A percentile compares a stretch with the other conserved stretches of the same genome.
Evolutionary conservation across 2,113 vertebrate species (phyloP).

Genomic region (Periophthalmus modestus): DNA sequence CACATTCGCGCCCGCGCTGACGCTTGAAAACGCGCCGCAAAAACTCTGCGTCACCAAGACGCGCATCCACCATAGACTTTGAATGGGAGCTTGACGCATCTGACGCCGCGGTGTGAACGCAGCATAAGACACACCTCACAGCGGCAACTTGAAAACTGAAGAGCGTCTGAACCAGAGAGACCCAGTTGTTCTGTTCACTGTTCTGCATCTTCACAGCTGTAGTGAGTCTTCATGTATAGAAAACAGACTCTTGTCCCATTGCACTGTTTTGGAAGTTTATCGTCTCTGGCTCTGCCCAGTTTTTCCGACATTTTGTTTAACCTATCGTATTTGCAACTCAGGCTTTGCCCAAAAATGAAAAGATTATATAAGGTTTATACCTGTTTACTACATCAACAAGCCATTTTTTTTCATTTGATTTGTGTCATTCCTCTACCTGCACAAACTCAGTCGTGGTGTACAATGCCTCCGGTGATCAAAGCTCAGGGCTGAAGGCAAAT

Average conservation of each 20-base stretch:
- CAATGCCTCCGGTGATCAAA: conserved; percentile 35
- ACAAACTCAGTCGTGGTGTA: neutral
- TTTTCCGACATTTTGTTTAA: neutral
- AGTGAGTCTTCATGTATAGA: neutral
- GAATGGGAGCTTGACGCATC: no score
- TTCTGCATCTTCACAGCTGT: neutral
- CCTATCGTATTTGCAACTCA: neutral
- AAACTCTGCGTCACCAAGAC: no score
- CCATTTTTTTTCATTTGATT: neutral
- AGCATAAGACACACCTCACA: neutral
- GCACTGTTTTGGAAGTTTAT: neutral
- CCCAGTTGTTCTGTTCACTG: neutral
- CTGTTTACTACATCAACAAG: neutral
- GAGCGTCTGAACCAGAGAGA: neutral
- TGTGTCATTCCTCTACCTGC: conserved; percentile 16
- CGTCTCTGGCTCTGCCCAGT: neutral
- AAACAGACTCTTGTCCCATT: neutral
- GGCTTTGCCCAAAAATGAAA: neutral
- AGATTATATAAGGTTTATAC: neutral
- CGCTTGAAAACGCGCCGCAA: no score
- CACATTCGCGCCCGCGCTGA: no score
- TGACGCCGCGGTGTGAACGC: no score
- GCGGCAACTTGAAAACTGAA: neutral
- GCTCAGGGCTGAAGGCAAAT: conserved; percentile 27
- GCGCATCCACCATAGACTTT: no score